A percentile compares a stretch with the other conserved stretches of the same genome.
phyloP scores from a whole-genome alignment of 1,140 invertebrate species.

The Solenopsis fugax region DNA sequence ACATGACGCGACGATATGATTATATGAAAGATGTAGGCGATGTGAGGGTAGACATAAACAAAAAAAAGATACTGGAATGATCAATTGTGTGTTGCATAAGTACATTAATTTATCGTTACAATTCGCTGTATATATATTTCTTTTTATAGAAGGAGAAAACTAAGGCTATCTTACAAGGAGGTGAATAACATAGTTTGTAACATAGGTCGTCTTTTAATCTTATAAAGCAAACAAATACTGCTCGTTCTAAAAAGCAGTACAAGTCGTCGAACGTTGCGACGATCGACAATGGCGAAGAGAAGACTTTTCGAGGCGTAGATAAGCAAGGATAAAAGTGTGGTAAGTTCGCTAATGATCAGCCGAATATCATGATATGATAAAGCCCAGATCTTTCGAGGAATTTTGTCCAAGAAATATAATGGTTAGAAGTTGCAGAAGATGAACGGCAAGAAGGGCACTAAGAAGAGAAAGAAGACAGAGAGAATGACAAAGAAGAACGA shows the following conservation, averaged over 20 bases:
- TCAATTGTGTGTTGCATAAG: slow-evolving; percentile 17
- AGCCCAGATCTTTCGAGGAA: slow-evolving; percentile 9
- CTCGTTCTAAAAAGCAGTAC: not conserved
- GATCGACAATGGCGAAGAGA: not conserved
- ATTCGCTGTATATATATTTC: not conserved
- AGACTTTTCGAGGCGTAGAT: not conserved
- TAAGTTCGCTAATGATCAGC: slow-evolving; percentile 32
- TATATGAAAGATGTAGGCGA: not conserved
- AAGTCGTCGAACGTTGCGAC: not conserved
- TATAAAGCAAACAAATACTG: not conserved
- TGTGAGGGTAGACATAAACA: not conserved
- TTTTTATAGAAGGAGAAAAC: slow-evolving; percentile 4
- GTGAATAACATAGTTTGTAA: not conserved
- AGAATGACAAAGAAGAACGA: not conserved
- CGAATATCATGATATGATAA: slow-evolving; percentile 34
- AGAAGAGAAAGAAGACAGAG: not conserved
- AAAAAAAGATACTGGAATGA: not conserved
- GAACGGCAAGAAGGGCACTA: slow-evolving; percentile 20
- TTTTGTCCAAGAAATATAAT: slow-evolving; percentile 48
- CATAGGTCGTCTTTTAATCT: not conserved
- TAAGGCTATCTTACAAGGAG: not conserved
- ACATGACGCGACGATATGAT: slow-evolving; percentile 13
- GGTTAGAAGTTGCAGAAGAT: slow-evolving; percentile 41
- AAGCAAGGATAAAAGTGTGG: slow-evolving; percentile 38
- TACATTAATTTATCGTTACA: slow-evolving; percentile 21